Conservation (phyloP, 1,140 invertebrate genomes). For the Drosophila elegans region DNA sequence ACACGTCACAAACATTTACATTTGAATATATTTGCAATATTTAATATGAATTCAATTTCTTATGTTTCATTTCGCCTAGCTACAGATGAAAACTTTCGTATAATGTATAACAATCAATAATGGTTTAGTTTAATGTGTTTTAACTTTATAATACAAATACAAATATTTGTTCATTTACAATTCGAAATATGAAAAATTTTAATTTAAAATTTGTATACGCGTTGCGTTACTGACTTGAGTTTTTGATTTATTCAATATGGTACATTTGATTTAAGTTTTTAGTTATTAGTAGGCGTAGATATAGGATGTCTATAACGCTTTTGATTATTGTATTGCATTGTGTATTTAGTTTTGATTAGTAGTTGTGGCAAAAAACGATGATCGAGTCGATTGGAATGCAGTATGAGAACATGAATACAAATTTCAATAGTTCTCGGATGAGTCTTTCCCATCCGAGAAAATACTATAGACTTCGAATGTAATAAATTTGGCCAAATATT, state of each 20-base stretch:
- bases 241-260: slow-evolving; percentile 46
- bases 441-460: slow-evolving; percentile 18
- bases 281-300: slow-evolving; percentile 17
- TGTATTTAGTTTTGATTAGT: slow-evolving; percentile 37
- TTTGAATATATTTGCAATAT: slow-evolving; percentile 54
- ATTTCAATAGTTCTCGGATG: slow-evolving; percentile 22
- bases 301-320: slow-evolving; percentile 49
- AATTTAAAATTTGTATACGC: slow-evolving; percentile 72
- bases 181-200: slow-evolving; percentile 71
- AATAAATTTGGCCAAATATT: slow-evolving; percentile 70
- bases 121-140: slow-evolving; percentile 39
- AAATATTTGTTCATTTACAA: slow-evolving; percentile 57
- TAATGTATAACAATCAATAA: slow-evolving; percentile 66
- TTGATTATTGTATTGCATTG: slow-evolving; percentile 51
- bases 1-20: slow-evolving; percentile 25
- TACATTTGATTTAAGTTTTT: slow-evolving; percentile 55
- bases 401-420: slow-evolving; percentile 53
- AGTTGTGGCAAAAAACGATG: slow-evolving; percentile 56
- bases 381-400: slow-evolving; percentile 67
- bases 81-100: slow-evolving; percentile 76
- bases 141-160: slow-evolving; percentile 62
- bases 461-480: slow-evolving; percentile 54
- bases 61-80: slow-evolving; percentile 62
- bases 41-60: slow-evolving; percentile 70
- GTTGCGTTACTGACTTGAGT: slow-evolving; percentile 58